These are phyloP conservation scores for Sanderia malayensis DNA, from an alignment of 30 jellyfish, hydroid and myxozoan genomes.

Conservation along the genomic window DNA sequence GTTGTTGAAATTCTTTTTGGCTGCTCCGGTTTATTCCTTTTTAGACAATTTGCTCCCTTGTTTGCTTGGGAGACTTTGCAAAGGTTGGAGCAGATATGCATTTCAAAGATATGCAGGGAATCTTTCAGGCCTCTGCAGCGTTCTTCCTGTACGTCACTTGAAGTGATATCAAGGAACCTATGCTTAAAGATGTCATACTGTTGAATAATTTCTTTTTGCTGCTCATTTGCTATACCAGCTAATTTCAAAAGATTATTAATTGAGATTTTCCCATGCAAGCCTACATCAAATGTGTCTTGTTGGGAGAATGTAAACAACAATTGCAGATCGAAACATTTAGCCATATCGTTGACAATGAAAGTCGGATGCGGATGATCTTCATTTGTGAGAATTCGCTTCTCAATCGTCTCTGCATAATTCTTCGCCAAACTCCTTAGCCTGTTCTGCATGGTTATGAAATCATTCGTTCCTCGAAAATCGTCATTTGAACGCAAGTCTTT, in stretches of 20 bases:
- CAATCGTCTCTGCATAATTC: slow-evolving; percentile 3
- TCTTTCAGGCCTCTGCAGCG: background rate
- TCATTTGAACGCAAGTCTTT: background rate
- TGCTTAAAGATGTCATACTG: background rate
- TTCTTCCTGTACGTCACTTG: background rate
- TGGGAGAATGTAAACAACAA: background rate
- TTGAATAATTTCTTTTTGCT: background rate
- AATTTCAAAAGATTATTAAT: background rate
- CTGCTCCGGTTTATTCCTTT: background rate
- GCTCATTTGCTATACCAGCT: slow-evolving; percentile 4
- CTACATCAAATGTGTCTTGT: background rate
- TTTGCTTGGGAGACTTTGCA: background rate
- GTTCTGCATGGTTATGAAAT: background rate
- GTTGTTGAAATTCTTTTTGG: slow-evolving; percentile 2
- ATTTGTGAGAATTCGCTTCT: background rate
- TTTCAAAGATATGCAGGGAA: background rate
- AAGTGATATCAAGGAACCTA: background rate
- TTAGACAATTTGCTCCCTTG: background rate
- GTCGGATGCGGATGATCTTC: background rate
- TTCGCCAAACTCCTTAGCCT: background rate
- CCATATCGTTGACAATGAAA: background rate
- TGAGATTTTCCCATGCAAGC: background rate
- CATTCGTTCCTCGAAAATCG: background rate
- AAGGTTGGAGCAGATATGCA: slow-evolving; percentile 4
- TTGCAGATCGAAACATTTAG: background rate